These are phyloP conservation scores for Syrmaticus mikado DNA, from an alignment of 2,113 vertebrate genomes.

Conservation along the genomic window DNA sequence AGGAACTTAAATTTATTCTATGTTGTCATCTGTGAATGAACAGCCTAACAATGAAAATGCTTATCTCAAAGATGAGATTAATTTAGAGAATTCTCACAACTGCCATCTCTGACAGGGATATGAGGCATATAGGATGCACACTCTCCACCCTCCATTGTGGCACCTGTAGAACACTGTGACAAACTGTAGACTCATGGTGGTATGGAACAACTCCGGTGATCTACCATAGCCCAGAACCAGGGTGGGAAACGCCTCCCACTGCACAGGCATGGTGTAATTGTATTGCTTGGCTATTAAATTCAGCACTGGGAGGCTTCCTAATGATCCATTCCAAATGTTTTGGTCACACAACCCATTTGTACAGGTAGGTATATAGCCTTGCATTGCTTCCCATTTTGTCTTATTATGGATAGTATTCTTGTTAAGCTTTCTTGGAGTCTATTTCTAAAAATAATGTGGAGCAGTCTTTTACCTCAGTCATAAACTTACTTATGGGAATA, in stretches of 20 bases:
- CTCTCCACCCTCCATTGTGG: not conserved
- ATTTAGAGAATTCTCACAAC: not conserved
- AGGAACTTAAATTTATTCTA: not conserved
- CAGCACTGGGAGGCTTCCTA: slow-evolving; percentile 33
- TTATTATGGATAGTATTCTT: not conserved
- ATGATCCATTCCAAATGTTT: slow-evolving; percentile 44
- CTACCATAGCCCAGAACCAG: slow-evolving; percentile 30
- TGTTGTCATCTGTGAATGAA: not conserved
- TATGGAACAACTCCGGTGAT: not conserved
- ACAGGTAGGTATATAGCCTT: not conserved
- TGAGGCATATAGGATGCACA: not conserved
- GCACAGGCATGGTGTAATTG: slow-evolving; percentile 10
- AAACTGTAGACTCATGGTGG: not conserved
- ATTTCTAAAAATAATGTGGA: not conserved
- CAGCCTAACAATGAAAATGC: not conserved
- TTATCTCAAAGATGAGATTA: not conserved
- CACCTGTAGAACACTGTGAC: not conserved
- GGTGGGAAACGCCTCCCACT: slow-evolving; percentile 51
- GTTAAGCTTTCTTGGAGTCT: accelerated
- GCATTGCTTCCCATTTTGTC: not conserved
- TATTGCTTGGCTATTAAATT: slow-evolving; percentile 1
- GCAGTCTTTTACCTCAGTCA: not conserved
- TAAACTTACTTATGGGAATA: not conserved
- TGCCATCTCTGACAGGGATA: not conserved
- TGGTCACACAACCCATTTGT: slow-evolving; percentile 19